Evolutionary conservation across 2,113 vertebrate species (phyloP).

Genomic region (Otus sunia): DNA sequence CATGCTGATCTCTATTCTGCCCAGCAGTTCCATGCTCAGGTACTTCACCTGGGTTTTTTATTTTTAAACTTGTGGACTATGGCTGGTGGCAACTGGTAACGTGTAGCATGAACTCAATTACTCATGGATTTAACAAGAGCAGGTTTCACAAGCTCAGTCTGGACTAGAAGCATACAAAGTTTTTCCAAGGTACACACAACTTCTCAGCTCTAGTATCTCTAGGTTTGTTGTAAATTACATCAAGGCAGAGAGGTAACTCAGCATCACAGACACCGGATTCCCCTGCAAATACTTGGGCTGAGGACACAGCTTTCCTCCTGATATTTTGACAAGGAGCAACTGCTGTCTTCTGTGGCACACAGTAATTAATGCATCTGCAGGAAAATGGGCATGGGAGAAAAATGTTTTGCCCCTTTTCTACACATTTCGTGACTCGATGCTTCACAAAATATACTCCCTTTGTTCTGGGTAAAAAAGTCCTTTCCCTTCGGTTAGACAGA

Average conservation of each 20-base stretch:
- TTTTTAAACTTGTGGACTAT: not conserved
- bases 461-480: not conserved
- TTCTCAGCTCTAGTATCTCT: not conserved
- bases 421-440: not conserved
- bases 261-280: not conserved
- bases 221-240: not conserved
- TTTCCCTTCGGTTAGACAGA: not conserved
- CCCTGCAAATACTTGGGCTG: not conserved
- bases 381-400: not conserved
- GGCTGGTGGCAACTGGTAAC: not conserved
- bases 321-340: not conserved
- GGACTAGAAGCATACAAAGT: not conserved
- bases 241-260: not conserved
- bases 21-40: not conserved
- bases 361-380: not conserved
- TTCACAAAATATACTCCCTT: not conserved
- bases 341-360: not conserved
- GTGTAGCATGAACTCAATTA: rapidly evolving
- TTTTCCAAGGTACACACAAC: not conserved
- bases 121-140: not conserved
- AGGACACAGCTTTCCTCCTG: not conserved
- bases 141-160: not conserved
- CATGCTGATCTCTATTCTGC: not conserved
- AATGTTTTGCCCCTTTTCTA: not conserved
- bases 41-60: too few species aligned